phyloP scores from a whole-genome alignment of 30 jellyfish, hydroid and myxozoan genomes.

The Rhopilema esculentum region DNA sequence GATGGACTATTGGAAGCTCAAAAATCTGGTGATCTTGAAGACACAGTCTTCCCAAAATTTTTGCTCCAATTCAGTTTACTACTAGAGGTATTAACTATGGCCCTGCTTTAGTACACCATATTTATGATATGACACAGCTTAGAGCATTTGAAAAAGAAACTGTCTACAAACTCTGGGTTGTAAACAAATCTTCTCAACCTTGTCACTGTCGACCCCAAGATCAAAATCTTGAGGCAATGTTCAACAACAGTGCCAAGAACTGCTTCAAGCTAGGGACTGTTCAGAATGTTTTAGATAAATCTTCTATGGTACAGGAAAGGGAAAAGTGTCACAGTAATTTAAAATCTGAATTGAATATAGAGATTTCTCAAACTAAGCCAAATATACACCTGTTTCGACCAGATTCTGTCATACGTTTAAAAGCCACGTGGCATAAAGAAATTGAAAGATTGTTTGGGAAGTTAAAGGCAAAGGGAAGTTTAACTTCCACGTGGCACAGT shows the following conservation, averaged over 20 bases:
- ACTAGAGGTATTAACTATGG: conserved; percentile 52
- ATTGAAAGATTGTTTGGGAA: no score
- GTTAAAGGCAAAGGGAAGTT: no score
- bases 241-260: no score
- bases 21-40: conserved; percentile 15
- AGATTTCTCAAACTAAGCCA: conserved; percentile 17
- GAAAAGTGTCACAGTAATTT: no score
- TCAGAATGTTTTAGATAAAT: no score
- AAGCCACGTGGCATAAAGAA: conserved; percentile 40
- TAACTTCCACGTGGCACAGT: no score
- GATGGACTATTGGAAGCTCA: conserved; percentile 23
- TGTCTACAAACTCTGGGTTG: conserved; percentile 19
- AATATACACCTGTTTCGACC: conserved; percentile 1
- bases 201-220: no score
- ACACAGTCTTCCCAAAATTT: not conserved
- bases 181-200: conserved; percentile 7
- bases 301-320: no score
- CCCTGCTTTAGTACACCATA: conserved; percentile 28
- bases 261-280: no score
- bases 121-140: conserved; percentile 24
- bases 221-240: no score
- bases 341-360: conserved; percentile 9
- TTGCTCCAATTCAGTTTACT: conserved; percentile 21
- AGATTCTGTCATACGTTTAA: conserved; percentile 8
- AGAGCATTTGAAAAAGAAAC: conserved; percentile 19